Evolutionary conservation across 2,797 vertebrate genomes (phyloP).

Genomic region (Sebastes alutus): DNA sequence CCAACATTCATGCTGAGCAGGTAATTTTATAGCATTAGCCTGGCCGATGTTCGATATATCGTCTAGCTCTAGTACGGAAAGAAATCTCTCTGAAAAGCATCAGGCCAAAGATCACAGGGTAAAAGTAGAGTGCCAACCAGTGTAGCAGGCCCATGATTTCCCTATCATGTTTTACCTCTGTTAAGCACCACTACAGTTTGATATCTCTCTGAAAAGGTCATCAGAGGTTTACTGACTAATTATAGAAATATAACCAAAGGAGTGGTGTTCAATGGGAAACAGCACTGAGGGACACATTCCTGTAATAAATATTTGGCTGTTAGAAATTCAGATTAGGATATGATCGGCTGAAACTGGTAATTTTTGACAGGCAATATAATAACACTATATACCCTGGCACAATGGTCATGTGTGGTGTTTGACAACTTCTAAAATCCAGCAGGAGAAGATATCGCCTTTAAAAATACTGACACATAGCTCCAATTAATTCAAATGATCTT

Average conservation of each 20-base stretch:
- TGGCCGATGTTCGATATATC: not conserved
- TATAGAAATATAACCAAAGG: not conserved
- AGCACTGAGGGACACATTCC: not conserved
- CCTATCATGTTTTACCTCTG: not conserved
- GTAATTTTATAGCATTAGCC: not conserved
- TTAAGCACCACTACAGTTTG: not conserved
- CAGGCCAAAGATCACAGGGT: not conserved
- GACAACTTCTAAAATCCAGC: not conserved
- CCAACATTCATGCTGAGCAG: too few species aligned
- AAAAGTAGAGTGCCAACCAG: constrained; percentile 6
- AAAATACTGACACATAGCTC: not conserved
- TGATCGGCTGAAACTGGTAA: too few species aligned
- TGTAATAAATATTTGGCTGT: not conserved
- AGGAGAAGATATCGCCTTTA: not conserved
- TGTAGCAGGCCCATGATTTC: not conserved
- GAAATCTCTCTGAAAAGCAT: not conserved
- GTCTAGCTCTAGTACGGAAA: not conserved
- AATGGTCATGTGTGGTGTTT: not conserved
- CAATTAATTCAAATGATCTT: not conserved
- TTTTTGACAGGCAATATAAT: not conserved
- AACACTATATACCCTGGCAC: not conserved
- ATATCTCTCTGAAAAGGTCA: not conserved
- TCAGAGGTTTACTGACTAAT: not conserved
- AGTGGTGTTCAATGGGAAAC: not conserved
- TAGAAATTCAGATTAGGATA: not conserved